Evolutionary conservation across 1,140 invertebrate species (phyloP).

Genomic region (Aphelenchoides fujianensis): DNA sequence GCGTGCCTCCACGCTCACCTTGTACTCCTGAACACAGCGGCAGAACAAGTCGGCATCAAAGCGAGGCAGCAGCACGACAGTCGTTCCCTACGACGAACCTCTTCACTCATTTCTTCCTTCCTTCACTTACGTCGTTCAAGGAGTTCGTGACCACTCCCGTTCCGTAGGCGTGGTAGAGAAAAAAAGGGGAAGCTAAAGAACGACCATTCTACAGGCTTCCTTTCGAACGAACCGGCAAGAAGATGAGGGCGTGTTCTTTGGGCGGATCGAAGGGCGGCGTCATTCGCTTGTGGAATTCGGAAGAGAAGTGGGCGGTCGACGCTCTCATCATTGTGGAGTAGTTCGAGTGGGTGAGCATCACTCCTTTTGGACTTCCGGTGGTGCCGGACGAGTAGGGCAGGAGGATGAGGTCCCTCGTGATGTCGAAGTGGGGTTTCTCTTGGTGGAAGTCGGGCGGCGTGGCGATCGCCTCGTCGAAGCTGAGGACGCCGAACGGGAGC

Average conservation of each 20-base stretch:
- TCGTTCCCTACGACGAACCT: conserved; percentile 66
- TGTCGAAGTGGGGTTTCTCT: conserved; percentile 18
- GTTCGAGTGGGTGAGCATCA: conserved; percentile 49
- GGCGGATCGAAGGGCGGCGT: not conserved
- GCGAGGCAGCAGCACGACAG: conserved; percentile 73
- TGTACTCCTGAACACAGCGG: conserved; percentile 69
- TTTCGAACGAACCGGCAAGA: conserved; percentile 75
- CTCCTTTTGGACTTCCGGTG: conserved; percentile 38
- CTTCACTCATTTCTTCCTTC: too few relatives aligned
- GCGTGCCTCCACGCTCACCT: conserved; percentile 61
- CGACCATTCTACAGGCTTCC: too few relatives aligned
- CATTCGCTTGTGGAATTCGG: not conserved
- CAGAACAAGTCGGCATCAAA: conserved; percentile 73
- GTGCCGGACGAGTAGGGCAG: conserved; percentile 41
- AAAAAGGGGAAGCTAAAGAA: not conserved
- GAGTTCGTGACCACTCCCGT: conserved; percentile 64
- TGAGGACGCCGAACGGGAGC: conserved; percentile 10
- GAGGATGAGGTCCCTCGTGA: conserved; percentile 31
- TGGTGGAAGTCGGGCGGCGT: conserved; percentile 15
- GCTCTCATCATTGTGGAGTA: conserved; percentile 63
- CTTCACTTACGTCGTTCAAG: not conserved
- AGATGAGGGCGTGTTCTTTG: conserved; percentile 43
- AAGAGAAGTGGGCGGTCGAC: conserved; percentile 5
- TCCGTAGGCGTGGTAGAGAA: conserved; percentile 80
- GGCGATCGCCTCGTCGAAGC: not conserved